Percentiles rank a stretch among this genome's conserved stretches.
phyloP scores from a whole-genome alignment of 2,888 invertebrate species.

The Eupithecia insigniata region DNA sequence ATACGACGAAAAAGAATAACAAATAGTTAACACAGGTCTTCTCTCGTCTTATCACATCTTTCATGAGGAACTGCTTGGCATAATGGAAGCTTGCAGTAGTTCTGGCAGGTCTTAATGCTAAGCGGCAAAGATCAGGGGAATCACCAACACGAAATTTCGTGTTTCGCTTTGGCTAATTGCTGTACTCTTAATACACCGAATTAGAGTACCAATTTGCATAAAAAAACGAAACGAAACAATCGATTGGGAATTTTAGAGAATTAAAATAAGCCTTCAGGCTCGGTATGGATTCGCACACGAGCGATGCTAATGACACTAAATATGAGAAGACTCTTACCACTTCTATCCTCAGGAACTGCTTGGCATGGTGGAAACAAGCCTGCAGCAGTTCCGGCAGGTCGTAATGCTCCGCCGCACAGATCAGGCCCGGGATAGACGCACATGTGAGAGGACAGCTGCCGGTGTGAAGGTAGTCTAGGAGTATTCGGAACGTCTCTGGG shows the following conservation, averaged over 20 bases:
- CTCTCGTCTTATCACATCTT: conserved; percentile 94
- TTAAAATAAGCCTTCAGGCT: too few species aligned
- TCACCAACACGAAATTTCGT: too few species aligned
- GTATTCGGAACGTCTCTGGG: conserved; percentile 95
- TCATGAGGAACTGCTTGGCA: conserved; percentile 95
- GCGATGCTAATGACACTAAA: neutral
- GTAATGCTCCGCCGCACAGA: conserved; percentile 97
- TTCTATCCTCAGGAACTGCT: conserved; percentile 95
- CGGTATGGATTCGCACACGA: neutral
- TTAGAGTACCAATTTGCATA: too few species aligned
- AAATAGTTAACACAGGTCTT: too few species aligned
- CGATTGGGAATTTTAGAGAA: too few species aligned
- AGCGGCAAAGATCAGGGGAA: conserved; percentile 95
- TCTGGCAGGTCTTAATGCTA: conserved; percentile 97
- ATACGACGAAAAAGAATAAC: too few species aligned
- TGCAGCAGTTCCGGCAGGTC: conserved; percentile 96
- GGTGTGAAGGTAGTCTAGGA: conserved; percentile 96
- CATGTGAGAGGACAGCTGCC: conserved; percentile 96
- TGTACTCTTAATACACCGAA: too few species aligned
- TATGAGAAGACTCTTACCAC: conserved; percentile 84
- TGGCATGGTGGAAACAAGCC: conserved; percentile 97
- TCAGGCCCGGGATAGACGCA: conserved; percentile 95
- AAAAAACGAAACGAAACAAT: too few species aligned
- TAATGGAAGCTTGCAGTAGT: conserved; percentile 96
- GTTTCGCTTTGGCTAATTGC: too few species aligned